Evolutionary conservation across 2,888 invertebrate species (phyloP), one percentile per base, ranked within the genome.

Genomic region (Aleiodes testaceus): DNA sequence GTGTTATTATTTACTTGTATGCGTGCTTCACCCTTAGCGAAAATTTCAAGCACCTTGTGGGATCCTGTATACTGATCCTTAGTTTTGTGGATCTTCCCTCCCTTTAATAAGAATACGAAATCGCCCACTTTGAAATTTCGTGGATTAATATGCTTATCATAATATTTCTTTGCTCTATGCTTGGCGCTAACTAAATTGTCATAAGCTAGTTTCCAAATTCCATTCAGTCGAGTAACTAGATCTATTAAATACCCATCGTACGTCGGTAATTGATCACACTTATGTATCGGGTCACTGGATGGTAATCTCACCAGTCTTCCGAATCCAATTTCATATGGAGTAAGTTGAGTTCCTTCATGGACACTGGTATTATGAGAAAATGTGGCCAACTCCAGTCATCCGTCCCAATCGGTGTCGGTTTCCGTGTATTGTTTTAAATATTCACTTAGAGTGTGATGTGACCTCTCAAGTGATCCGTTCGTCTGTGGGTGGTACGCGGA

Each of bases 281-380:
- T 67, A 0, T 5, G 72, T 44, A 18, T 45, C 52, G 11, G 66
- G 16, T 70, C 66, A 2, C 26, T 26, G 6, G 70, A 64, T n/a
- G 70, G 70, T 18, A 55, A 14, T 9, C 66, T 22, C 2, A 55
- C 70, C 11, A 36, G 5, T 30, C 47, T 70, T 1, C 70, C 70
- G 47, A 66, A 70, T n/a, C 65, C 70, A 12, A 70, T 6, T 47
- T 70, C 70, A 45, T 66, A 47, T 9, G 70, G 70, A 5, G 70
- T 70, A 12, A 47, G 47, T 12, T 70, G 59, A 0, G 73, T 75
- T 0, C 68, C 66, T 30, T 74, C 72, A 16, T 77, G 73, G 0
- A 67, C 20, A 30, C 72, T 70, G 0, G 73, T 75, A 44, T 79
- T 79, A 14, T 75, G 76, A 0, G 70, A 71, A 16, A 71, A 55